A percentile compares a stretch with the other conserved stretches of the same genome.
phyloP scores from a whole-genome alignment of 2,113 vertebrate species.

The Pholis gunnellus region DNA sequence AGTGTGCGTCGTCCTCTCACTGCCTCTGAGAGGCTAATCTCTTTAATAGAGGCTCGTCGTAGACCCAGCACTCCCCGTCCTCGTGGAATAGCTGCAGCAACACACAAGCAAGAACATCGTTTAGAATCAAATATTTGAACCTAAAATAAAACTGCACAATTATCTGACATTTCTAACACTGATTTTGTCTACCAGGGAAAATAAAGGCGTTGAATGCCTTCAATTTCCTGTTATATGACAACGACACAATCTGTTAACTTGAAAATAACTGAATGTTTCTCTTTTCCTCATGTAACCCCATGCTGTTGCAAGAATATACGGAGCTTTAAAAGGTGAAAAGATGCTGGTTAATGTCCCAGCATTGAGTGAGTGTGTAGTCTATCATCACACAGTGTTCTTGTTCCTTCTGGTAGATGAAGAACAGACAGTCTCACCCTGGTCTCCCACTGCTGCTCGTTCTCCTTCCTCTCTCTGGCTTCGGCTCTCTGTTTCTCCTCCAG shows the following conservation, averaged over 20 bases:
- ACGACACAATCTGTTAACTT: background rate
- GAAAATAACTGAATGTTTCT: background rate
- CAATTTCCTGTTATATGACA: background rate
- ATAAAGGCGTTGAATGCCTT: background rate
- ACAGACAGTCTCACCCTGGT: constrained; percentile 88
- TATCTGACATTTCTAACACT: background rate
- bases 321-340: background rate
- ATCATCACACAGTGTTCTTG: background rate
- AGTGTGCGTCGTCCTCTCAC: constrained; percentile 72
- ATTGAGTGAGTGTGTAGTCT: background rate
- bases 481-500: constrained; percentile 97
- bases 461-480: constrained; percentile 96
- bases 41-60: constrained; percentile 96
- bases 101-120: constrained; percentile 32
- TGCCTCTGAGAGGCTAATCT: constrained; percentile 89
- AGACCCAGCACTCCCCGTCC: constrained; percentile 98
- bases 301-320: background rate
- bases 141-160: background rate
- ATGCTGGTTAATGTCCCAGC: background rate
- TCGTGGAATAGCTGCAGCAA: constrained; percentile 93
- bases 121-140: background rate
- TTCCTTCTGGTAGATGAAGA: background rate
- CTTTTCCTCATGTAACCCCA: background rate
- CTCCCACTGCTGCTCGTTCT: constrained; percentile 95
- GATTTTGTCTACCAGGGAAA: background rate